Base-by-base conservation (phyloP, 2,113 vertebrate genomes). In the Litocranius walleri region DNA sequence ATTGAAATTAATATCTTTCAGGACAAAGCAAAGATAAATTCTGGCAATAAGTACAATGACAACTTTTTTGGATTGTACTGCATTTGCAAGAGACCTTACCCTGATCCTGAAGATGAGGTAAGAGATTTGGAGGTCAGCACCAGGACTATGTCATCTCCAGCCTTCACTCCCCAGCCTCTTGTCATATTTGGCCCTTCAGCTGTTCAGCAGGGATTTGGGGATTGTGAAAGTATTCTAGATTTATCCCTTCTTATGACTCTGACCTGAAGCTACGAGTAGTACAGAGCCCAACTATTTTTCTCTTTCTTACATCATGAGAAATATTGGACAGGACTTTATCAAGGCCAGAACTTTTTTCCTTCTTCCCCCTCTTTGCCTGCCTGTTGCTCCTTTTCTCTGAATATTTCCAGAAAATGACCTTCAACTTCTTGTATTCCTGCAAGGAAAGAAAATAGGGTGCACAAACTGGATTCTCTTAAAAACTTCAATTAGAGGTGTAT, bases 11-110 rank as follows among this genome's bases (percentile, higher is more conserved):
- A 81, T 96, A 62, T 33, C 56, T 98, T 98, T 64, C 96, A 99
- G 99, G 99, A 99, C 80, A 99, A 99, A 98, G 98, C 99, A 93
- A 98, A 98, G 30, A 90, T 98, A 97, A 99, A 99, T 97, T 56
- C 97, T 27, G 98, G 98, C 97, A 99, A 99, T 98, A 98, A 98
- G 52, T 99, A 99, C 93, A 99, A 99, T 94, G 99, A 99, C 98
- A 99, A 99, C 99, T 99, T 99, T 98, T 99, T 98, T 0, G 99
- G 99, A 84, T 98, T 99, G 71, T 99, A 99, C 96, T 99, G 99
- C 95, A 98, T 98, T n/a, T 99, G 99, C 98, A 99, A 99, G 98
- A 99, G 99, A 94, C 99, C 99, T 3, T 99, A 99, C 93, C 99
- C 99, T 59, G 99, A 99, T 98, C 98, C 99, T 74, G 99, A 99